A percentile compares a stretch with the other conserved stretches of the same genome.
phyloP scores from a whole-genome alignment of 2,113 vertebrate genomes.

The Pseudolaguvia tuberculata region DNA sequence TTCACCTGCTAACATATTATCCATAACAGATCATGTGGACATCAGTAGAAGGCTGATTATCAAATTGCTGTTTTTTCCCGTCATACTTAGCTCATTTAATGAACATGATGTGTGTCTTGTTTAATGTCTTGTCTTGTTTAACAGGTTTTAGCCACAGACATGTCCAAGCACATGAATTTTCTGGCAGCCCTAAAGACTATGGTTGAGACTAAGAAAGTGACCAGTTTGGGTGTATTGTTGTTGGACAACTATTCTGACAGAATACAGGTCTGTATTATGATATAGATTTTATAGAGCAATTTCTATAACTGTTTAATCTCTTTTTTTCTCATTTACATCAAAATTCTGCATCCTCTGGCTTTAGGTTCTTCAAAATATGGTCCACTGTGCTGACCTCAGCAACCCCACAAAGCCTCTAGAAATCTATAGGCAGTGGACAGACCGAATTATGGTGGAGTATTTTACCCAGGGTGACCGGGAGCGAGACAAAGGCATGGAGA shows the following conservation, averaged over 20 bases:
- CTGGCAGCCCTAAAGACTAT: slow-evolving; percentile 91
- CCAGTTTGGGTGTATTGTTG: slow-evolving; percentile 83
- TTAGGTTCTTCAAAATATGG: slow-evolving; percentile 89
- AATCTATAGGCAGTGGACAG: slow-evolving; percentile 85
- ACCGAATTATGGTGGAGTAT: slow-evolving; percentile 86
- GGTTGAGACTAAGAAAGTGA: slow-evolving; percentile 96
- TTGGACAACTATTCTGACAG: slow-evolving; percentile 90
- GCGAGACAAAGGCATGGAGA: slow-evolving; percentile 84
- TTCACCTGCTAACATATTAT: neutral
- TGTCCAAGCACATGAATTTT: slow-evolving; percentile 94
- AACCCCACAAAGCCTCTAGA: slow-evolving; percentile 89
- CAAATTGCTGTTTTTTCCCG: neutral
- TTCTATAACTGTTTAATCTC: neutral
- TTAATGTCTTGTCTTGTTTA: neutral
- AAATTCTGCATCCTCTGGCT: neutral
- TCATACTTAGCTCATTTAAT: neutral
- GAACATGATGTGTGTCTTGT: neutral
- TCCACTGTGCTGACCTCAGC: slow-evolving; percentile 89
- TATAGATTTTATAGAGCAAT: slow-evolving; percentile 6
- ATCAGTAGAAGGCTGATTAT: too few relatives aligned
- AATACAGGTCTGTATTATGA: slow-evolving; percentile 76
- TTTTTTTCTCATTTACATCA: neutral
- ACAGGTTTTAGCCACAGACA: slow-evolving; percentile 89
- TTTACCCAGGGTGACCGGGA: slow-evolving; percentile 85
- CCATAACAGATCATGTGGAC: too few relatives aligned